phyloP scores from a whole-genome alignment of 2,113 vertebrate genomes.

The Dolichallabes microphthalmus region DNA sequence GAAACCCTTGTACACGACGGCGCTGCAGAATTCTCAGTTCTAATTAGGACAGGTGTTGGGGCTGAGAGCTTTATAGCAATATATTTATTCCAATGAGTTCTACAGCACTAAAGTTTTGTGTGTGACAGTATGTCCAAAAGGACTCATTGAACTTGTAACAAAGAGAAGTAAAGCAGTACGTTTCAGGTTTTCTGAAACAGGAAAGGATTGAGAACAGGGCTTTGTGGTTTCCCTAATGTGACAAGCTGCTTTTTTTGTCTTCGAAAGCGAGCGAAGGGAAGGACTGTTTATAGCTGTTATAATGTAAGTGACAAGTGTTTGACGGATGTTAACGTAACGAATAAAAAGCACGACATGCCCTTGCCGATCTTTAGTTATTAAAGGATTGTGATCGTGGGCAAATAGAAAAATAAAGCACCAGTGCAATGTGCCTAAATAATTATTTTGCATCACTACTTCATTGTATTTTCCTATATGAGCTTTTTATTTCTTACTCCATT shows the following conservation, averaged over 20 bases:
- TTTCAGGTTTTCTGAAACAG: not conserved
- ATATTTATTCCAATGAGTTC: not conserved
- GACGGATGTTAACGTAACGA: not conserved
- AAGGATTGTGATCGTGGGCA: not conserved
- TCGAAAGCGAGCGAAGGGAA: not conserved
- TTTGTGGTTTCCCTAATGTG: not conserved
- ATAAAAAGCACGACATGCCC: not conserved
- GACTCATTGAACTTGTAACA: not conserved
- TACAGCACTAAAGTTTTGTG: not conserved
- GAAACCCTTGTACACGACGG: not conserved
- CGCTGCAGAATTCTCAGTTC: not conserved
- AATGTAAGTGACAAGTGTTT: not conserved
- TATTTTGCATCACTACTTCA: not conserved
- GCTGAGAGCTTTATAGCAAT: not conserved
- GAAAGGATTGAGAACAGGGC: not conserved
- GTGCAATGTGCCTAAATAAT: not conserved
- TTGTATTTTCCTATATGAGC: not conserved
- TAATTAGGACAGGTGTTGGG: not conserved
- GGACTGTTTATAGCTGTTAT: not conserved
- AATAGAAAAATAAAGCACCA: not conserved
- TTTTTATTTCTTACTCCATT: not conserved
- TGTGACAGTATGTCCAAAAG: not conserved
- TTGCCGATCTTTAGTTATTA: not conserved
- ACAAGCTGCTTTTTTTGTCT: not conserved
- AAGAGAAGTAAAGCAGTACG: not conserved